These are phyloP conservation scores for zebrafish (Danio rerio) DNA, from an alignment of 2,113 vertebrate species.

Conservation along the genomic window DNA sequence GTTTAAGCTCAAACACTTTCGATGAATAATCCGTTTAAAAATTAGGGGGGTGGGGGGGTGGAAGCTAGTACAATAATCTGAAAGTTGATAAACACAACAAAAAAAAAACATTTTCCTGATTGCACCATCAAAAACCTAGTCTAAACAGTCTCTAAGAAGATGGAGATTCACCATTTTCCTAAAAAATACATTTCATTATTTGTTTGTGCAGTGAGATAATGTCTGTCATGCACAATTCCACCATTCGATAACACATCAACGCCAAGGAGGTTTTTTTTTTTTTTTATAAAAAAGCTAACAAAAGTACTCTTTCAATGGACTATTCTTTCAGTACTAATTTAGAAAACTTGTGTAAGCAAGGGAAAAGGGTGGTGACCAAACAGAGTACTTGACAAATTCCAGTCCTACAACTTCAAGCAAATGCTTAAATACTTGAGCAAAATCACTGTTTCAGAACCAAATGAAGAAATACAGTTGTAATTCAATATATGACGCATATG, in stretches of 20 bases:
- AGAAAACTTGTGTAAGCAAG: constrained; percentile 57
- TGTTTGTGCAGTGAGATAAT: not conserved
- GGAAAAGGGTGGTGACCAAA: constrained; percentile 67
- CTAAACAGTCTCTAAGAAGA: constrained; percentile 15
- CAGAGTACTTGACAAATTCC: constrained; percentile 66
- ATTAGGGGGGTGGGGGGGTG: too few relatives aligned
- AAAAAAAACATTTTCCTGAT: not conserved
- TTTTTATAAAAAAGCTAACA: constrained; percentile 26
- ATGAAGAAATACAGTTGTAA: constrained; percentile 8
- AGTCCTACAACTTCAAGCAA: constrained; percentile 56
- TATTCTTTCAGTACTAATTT: not conserved
- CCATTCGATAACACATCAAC: not conserved
- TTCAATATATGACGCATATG: constrained; percentile 1
- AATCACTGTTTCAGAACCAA: constrained; percentile 13
- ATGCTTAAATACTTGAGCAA: constrained; percentile 26
- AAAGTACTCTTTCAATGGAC: constrained; percentile 3
- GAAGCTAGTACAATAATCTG: not conserved
- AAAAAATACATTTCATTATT: not conserved
- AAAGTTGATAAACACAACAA: not conserved
- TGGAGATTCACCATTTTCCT: constrained; percentile 32
- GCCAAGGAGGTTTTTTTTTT: constrained; percentile 9
- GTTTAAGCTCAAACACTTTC: too few relatives aligned
- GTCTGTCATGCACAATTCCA: not conserved
- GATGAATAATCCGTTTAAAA: too few relatives aligned
- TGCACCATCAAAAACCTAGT: constrained; percentile 9